Evolutionary conservation across 2,113 vertebrate genomes (phyloP).

Genomic region (Vulpes lagopus): DNA sequence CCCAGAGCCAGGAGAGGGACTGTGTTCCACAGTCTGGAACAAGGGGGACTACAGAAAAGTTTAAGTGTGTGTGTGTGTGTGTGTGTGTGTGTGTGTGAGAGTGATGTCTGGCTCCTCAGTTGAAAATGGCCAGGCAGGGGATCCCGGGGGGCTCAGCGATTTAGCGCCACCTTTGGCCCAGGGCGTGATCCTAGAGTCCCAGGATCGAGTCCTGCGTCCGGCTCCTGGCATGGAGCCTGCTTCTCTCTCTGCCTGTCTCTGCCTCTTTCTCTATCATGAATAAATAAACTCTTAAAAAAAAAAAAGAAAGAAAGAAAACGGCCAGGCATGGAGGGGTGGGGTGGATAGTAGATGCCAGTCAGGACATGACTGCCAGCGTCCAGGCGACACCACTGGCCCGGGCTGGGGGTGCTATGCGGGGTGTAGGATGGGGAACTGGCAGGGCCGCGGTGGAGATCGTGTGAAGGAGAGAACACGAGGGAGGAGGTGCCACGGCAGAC

Average conservation of each 20-base stretch:
- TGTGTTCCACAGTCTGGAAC: background rate
- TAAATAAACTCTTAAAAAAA: too few relatives aligned
- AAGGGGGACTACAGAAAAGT: background rate
- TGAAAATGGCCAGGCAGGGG: background rate
- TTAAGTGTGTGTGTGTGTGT: background rate
- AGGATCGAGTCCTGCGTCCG: too few relatives aligned
- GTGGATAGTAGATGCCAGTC: background rate
- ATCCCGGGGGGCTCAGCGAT: too few relatives aligned
- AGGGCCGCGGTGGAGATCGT: background rate
- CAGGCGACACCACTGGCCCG: background rate
- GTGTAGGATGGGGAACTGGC: background rate
- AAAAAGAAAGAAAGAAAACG: background rate
- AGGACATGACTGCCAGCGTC: background rate
- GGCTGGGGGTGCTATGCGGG: background rate
- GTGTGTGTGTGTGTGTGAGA: too few relatives aligned
- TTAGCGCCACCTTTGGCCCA: too few relatives aligned
- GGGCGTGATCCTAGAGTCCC: too few relatives aligned
- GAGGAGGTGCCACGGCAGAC: background rate
- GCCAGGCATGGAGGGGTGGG: background rate
- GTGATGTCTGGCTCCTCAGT: background rate
- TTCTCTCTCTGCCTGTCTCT: too few relatives aligned
- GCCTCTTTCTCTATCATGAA: too few relatives aligned
- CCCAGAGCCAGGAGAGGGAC: background rate
- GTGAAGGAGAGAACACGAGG: background rate
- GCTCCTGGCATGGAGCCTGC: too few relatives aligned